Base-by-base conservation (phyloP, 2,888 invertebrate species). In the Doris montereyensis region DNA sequence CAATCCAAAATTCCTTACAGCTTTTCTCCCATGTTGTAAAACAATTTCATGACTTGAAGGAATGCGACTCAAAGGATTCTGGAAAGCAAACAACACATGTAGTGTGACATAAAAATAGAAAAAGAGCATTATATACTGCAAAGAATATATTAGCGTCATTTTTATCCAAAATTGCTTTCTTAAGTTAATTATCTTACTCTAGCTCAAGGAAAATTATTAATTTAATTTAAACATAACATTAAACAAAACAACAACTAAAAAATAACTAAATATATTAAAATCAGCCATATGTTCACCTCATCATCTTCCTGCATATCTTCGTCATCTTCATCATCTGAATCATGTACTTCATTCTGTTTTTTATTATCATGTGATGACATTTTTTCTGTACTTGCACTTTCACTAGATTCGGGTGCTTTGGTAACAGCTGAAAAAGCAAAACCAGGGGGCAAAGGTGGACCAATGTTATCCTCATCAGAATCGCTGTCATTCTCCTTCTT, bases 11-110 rank as follows among this genome's bases (percentile, higher is more conserved):
- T n/a, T n/a, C 85, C 90, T 88, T 84, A 98, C 95, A 1, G 97
- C 96, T 92, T 97, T 97, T 1, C 91, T 93, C 0, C 98, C 97
- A 91, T 98, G 98, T n/a, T 93, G 94, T 94, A 99, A 95, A 83
- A 94, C 93, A 0, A 97, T 95, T 92, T 93, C 93, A 82, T 93
- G 92, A 57, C 92, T 91, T 1, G 91, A 86, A 10, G 93, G 93
- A 80, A 93, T 92, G 71, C 90, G 87, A 67, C 88, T 89, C 28
- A 89, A 87, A 10, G 90, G 88, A n/a, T 88, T 89, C 88, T 92
- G 86, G 58, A n/a, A 77, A 68, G 10, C 13, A n/a, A 60, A 41
- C n/a, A 4, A 76, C 30, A 28, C 28, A 68, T 32, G 1, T 0
- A 13, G 0, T 34, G 52, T 4, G 5, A 41, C 5, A 41, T 5